Base-by-base conservation (phyloP, 2,888 invertebrate species). In the Coleophora flavipennella region DNA sequence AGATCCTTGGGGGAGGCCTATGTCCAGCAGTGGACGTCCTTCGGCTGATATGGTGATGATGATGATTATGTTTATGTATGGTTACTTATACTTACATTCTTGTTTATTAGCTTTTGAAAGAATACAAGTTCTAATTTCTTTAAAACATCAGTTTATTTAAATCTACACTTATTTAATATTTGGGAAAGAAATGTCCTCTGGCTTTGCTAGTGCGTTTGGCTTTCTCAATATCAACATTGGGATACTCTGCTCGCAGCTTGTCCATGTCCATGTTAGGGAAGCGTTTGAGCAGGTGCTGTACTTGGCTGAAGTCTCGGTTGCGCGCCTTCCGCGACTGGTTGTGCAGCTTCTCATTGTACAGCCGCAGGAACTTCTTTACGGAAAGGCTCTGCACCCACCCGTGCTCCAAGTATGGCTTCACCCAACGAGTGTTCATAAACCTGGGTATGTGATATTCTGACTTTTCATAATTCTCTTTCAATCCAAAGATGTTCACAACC, bases 251-350 rank as follows among this genome's bases (percentile, higher is more conserved):
- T 62, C 90, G 88, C 13, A 96, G 59, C 39, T 89, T 80, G 42
- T 91, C 89, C 64, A 90, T 65, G 61, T 93, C 91, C 68, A 93
- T 73, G 60, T 95, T 85, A 1, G 95, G 95, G 71, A 92, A 95
- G 32, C 90, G 85, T 48, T 90, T 90, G 14, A 95, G 57, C 39
- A 93, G 67, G 47, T 89, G 88, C 68, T 89, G 88, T 0, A 91
- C 91, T 64, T 20, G 90, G 57, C 89, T 90, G 44, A 86, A 88
- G 37, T 90, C 83, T 47, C 91, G 89, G 85, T 86, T 89, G 43
- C 72, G 81, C 11, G 86, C 75, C 66, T 73, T 89, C 37, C 87
- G 81, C 53, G 87, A 87, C 28, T 69, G 67, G 53, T 87, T 85
- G 57, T 86, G 85, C 20, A 87, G 53, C 59, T 92, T 91, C 62